A percentile compares a stretch with the other conserved stretches of the same genome.
These are phyloP conservation scores for Austrolebias charrua DNA, from an alignment of 2,797 vertebrate species.

Conservation along the genomic window DNA sequence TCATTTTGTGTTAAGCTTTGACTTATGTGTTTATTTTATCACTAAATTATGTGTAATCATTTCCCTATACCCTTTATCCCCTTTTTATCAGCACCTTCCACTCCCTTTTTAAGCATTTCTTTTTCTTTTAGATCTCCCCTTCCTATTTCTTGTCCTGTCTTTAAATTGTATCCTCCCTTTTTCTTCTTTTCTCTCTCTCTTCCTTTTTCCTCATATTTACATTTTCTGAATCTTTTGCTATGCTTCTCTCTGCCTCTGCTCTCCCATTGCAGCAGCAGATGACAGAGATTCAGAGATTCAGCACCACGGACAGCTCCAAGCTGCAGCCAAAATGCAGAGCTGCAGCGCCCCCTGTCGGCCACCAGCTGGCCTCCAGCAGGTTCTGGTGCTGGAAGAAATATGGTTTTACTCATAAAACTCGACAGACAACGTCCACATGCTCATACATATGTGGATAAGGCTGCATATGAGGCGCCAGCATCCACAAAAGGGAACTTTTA, in stretches of 20 bases:
- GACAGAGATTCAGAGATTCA: slow-evolving; percentile 63
- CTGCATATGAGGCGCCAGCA: slow-evolving; percentile 8
- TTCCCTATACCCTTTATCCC: slow-evolving; percentile 11
- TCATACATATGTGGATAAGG: slow-evolving; percentile 52
- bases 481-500: slow-evolving; percentile 39
- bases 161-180: slow-evolving; percentile 30
- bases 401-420: slow-evolving; percentile 40
- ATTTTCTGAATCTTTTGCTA: slow-evolving; percentile 45
- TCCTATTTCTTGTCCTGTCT: slow-evolving; percentile 9
- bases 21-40: slow-evolving; percentile 31
- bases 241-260: slow-evolving; percentile 27
- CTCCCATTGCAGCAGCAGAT: slow-evolving; percentile 51
- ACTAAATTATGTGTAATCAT: slow-evolving; percentile 26
- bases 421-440: slow-evolving; percentile 46
- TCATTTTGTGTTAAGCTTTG: slow-evolving; percentile 19
- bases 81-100: background rate
- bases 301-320: slow-evolving; percentile 52
- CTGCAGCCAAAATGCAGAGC: slow-evolving; percentile 38
- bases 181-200: slow-evolving; percentile 6
- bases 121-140: background rate
- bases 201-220: slow-evolving; percentile 45
- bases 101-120: slow-evolving; percentile 22
- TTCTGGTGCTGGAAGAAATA: slow-evolving; percentile 3
- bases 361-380: background rate
- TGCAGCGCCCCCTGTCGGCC: slow-evolving; percentile 73